Evolutionary conservation across 1,140 invertebrate genomes (phyloP).

Genomic region (Protaetia brevitarsis): DNA sequence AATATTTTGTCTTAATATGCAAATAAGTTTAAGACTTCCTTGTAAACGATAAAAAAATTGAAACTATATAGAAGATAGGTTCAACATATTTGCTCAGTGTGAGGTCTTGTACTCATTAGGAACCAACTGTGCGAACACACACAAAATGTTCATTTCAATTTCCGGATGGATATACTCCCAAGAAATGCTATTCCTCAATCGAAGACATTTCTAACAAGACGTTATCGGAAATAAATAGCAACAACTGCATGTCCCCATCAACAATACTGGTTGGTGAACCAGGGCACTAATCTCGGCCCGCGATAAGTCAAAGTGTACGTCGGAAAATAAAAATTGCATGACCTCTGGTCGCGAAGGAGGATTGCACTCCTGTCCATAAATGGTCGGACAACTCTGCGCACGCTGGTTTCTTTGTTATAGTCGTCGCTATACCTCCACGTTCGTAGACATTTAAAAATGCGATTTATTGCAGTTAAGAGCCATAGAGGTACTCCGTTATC

Average conservation of each 20-base stretch:
- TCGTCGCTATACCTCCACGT: conserved; percentile 1
- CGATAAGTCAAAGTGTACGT: neutral
- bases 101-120: too few relatives aligned
- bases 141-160: too few relatives aligned
- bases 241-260: neutral
- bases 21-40: too few relatives aligned
- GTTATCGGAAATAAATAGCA: neutral
- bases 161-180: too few relatives aligned
- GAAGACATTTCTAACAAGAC: neutral
- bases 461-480: neutral
- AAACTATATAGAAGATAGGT: too few relatives aligned
- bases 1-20: too few relatives aligned
- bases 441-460: neutral
- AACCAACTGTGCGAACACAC: too few relatives aligned
- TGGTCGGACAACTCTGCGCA: conserved; percentile 3
- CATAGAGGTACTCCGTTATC: neutral
- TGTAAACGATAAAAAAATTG: too few relatives aligned
- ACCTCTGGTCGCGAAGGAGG: conserved; percentile 8
- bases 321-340: conserved; percentile 8
- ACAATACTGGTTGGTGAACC: neutral
- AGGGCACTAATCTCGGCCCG: neutral
- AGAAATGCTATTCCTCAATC: too few relatives aligned
- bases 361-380: neutral
- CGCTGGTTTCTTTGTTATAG: conserved; percentile 10
- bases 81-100: too few relatives aligned